Evolutionary conservation across 1,140 invertebrate species (phyloP), one percentile per base, ranked within the genome.

Genomic region (Drosophila serrata): DNA sequence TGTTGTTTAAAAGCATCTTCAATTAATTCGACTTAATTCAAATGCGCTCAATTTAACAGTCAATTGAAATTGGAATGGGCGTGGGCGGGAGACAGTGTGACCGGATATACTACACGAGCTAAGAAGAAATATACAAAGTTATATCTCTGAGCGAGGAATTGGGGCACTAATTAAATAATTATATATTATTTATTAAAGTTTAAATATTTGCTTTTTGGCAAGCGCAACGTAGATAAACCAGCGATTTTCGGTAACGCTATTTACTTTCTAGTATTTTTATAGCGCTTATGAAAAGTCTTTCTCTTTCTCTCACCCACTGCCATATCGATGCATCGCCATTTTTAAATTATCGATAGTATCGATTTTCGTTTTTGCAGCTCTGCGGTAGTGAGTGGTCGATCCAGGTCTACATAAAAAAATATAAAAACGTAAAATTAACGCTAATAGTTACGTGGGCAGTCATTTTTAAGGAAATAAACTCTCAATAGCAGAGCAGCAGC

Each of bases 11-110:
- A 27, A 79, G 24, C 76, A 84, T 81, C 49, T 76, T 56, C 4
- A 53, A 53, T 31, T 15, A 59, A 5, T 9, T 51, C 7, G 15
- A 15, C 11, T 24, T 19, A 35, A 24, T 46, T 59, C 46, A 27
- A 87, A 79, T 58, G 63, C 29, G 51, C 65, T 56, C 69, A 57
- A 84, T 62, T 84, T 79, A 77, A 76, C 39, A 39, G 56, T 31
- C 57, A 64, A 43, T 79, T 65, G 22, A 43, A n/a, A 49, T 35
- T 17, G 37, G 33, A 13, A 29, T 24, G 45, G 70, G 72, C 59
- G 69, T 40, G 15, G 67, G 27, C 49, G 17, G 24, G 19, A 55
- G 7, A 11, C 17, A 55, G 31, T 3, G 51, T 33, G 51, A 55
- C 53, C 53, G 3, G 8, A n/a, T 35, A 35, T 22, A 55, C 17